Evolutionary conservation across 2,888 invertebrate species (phyloP), one percentile per base, ranked within the genome.

Genomic region (Tipula lateralis): DNA sequence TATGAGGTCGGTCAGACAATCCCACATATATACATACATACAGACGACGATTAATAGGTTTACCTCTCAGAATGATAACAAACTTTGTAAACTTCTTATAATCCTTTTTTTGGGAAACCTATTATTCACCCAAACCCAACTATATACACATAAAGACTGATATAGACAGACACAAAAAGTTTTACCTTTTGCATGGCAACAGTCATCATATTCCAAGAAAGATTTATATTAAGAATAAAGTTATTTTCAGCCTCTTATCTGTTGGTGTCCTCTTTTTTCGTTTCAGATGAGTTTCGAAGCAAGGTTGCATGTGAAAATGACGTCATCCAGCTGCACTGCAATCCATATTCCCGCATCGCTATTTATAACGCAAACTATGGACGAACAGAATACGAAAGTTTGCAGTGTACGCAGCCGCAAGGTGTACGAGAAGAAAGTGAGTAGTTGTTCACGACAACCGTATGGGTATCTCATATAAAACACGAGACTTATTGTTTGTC

Each of bases 321-420:
- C 88, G 94, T 95, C 87, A 93, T 98, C 88, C 95, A 95, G 89
- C 92, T 99, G 88, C 93, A 94, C 89, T 98, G 98, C 91, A 94
- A 95, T 91, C 95, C 95, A 84, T 95, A 96, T 89, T 94, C 95
- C 12, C 93, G 97, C 88, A 95, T 99, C 84, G 97, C 97, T 84
- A 94, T 99, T 88, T 97, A 96, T 91, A 97, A 97, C 81, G 97
- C 98, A 44, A 95, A 95, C 90, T 98, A 96, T 89, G 98, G 98
- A 5, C 93, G 97, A 86, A 96, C 96, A 0, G 95, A 95, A 88
- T 95, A 95, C 88, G 96, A 97, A 90, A 96, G 95, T 87, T 93
- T 96, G 86, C 96, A 96, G 88, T 96, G 96, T 89, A 95, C 95
- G 9, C 95, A 96, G 88, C 94, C 95, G 0, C 93, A 94, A 87